Percentiles rank a stretch among this genome's conserved stretches.
phyloP scores from a whole-genome alignment of 1,140 invertebrate species.

The Popillia japonica region DNA sequence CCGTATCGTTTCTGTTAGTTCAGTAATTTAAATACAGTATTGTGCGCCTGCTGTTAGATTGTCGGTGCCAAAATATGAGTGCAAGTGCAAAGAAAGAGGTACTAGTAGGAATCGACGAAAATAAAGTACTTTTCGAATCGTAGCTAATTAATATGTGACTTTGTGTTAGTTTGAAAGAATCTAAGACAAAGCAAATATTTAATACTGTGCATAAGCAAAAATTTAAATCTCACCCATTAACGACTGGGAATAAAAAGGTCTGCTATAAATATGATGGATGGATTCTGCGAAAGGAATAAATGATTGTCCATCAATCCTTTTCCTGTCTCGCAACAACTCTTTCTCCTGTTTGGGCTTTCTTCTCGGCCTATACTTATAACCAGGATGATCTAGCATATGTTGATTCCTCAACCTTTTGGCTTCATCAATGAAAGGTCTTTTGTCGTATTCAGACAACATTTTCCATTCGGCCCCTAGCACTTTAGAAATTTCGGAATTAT shows the following conservation, averaged over 20 bases:
- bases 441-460: slow-evolving; percentile 70
- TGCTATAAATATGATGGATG: slow-evolving; percentile 47
- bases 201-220: neutral
- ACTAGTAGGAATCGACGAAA: too few species aligned
- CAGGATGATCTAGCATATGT: slow-evolving; percentile 79
- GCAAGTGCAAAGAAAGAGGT: too few species aligned
- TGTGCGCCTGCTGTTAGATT: too few species aligned
- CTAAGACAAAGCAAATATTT: too few species aligned
- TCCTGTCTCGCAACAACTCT: neutral
- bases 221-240: slow-evolving; percentile 43
- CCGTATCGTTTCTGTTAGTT: too few species aligned
- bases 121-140: too few species aligned
- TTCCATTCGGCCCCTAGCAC: slow-evolving; percentile 77
- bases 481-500: slow-evolving; percentile 81
- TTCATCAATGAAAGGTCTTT: slow-evolving; percentile 85
- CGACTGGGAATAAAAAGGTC: slow-evolving; percentile 47
- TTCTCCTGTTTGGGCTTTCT: slow-evolving; percentile 69
- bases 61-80: too few species aligned
- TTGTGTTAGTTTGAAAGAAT: too few species aligned
- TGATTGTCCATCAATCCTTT: slow-evolving; percentile 13
- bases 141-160: too few species aligned
- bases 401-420: slow-evolving; percentile 75
- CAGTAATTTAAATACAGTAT: too few species aligned
- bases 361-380: slow-evolving; percentile 76
- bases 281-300: slow-evolving; percentile 42